Evolutionary conservation across 2,113 vertebrate genomes (phyloP), one percentile per base, ranked within the genome.

Genomic region (Barnardius zonarius): DNA sequence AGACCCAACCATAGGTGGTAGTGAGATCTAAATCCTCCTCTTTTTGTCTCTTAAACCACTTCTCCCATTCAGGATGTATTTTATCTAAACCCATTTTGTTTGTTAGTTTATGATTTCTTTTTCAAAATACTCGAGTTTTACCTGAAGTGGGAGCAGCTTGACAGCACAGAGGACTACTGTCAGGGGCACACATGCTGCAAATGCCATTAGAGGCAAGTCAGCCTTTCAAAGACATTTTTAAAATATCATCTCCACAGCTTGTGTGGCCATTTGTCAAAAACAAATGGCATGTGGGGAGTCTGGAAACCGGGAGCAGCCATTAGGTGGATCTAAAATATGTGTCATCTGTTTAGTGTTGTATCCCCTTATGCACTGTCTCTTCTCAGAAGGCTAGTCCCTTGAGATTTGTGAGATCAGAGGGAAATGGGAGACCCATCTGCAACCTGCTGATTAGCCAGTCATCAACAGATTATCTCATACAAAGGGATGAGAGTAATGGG

Each of bases 181-280:
- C 77, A 41, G 37, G n/a, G 62, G 67, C 70, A 93, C 89, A 92
- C 63, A 24, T 20, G 77, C 88, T 94, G 87, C 77, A 81, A 80
- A 94, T 94, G 82, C 92, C 93, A 87, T 49, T 61, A 67, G 54
- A 91, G 49, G 66, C 46, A 64, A 95, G 79, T 70, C 75, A 93
- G 85, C 35, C 57, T 95, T 96, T 96, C 92, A 97, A 96, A 96
- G 91, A 92, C 93, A 93, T 95, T 96, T 95, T 73, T 25, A 67
- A 92, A 93, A 95, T 93, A 83, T 92, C 78, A 83, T 90, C 67
- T 52, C 72, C 59, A 63, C 80, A 70, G 87, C 95, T 62, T 78
- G 88, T 90, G 72, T 83, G 92, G 90, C 94, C 96, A 97, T 96
- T 93, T 97, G 97, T 96, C 91, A 80, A 79, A 82, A 94, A 95